Conservation (phyloP, 2,888 invertebrate species). For the Julus scanicus region DNA sequence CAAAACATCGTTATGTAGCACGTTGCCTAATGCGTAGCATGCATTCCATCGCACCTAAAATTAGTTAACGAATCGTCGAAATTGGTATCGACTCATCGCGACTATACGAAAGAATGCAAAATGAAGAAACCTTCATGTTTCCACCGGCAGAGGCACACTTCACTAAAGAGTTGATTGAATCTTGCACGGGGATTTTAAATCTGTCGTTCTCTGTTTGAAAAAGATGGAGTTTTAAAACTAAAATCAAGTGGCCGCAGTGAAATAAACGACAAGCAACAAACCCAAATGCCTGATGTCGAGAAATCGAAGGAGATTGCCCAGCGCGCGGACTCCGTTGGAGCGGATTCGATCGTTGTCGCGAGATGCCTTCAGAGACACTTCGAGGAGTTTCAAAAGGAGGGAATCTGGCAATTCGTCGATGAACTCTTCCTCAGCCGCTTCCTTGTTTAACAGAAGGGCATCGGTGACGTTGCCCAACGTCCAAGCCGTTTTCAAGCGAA, state of each 20-base stretch:
- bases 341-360: slow-evolving; percentile 83
- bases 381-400: slow-evolving; percentile 76
- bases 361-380: slow-evolving; percentile 75
- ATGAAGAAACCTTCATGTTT: slow-evolving; percentile 77
- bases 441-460: slow-evolving; percentile 75
- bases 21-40: slow-evolving; percentile 85
- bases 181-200: slow-evolving; percentile 65
- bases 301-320: slow-evolving; percentile 82
- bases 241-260: too few species aligned
- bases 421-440: slow-evolving; percentile 62
- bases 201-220: slow-evolving; percentile 69
- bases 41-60: slow-evolving; percentile 85
- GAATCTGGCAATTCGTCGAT: slow-evolving; percentile 76
- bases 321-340: slow-evolving; percentile 82
- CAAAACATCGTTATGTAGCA: slow-evolving; percentile 72
- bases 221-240: background rate
- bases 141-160: slow-evolving; percentile 77
- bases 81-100: too few species aligned
- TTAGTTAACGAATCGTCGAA: slow-evolving; percentile 26
- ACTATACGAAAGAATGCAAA: background rate
- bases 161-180: slow-evolving; percentile 75
- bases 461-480: slow-evolving; percentile 87
- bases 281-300: slow-evolving; percentile 64
- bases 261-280: slow-evolving; percentile 49
- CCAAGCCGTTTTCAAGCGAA: slow-evolving; percentile 86